Evolutionary conservation across 2,113 vertebrate genomes (phyloP).

Genomic region (Gallinago jamesoni): DNA sequence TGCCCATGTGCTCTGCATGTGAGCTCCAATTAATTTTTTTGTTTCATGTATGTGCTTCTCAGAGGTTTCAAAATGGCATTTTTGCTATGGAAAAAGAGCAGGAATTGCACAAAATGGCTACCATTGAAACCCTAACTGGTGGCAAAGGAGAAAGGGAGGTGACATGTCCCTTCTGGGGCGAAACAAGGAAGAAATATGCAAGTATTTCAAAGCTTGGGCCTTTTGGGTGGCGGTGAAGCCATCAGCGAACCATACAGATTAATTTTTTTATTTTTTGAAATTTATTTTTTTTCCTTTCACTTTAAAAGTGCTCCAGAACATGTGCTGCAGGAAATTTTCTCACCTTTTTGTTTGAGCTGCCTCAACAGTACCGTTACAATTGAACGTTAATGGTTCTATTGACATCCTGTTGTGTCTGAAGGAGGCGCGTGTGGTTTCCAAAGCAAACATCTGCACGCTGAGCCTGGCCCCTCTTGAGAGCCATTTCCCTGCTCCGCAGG

Average conservation of each 20-base stretch:
- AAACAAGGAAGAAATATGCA: accelerated
- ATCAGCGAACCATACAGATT: background rate
- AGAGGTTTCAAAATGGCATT: background rate
- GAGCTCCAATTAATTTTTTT: background rate
- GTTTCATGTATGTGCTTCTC: background rate
- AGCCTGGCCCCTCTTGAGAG: conserved; percentile 18
- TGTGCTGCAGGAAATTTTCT: conserved; percentile 33
- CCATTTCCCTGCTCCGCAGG: conserved; percentile 18
- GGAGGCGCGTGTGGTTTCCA: conserved; percentile 41
- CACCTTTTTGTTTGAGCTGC: conserved; percentile 36
- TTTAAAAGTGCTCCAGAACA: background rate
- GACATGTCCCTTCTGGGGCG: background rate
- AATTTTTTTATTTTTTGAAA: too few species aligned
- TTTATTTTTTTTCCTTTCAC: background rate
- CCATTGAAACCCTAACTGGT: accelerated
- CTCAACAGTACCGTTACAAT: background rate
- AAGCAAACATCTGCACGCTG: conserved; percentile 51
- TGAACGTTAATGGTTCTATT: background rate
- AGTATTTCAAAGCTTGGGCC: background rate
- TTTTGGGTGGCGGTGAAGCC: background rate
- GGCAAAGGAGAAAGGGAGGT: background rate
- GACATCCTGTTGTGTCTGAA: conserved; percentile 74
- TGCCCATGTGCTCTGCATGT: background rate
- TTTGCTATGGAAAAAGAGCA: accelerated
- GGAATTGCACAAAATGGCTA: background rate